These are phyloP conservation scores for Drosophila punjabiensis DNA, from an alignment of 1,140 invertebrate species.

Conservation along the genomic window DNA sequence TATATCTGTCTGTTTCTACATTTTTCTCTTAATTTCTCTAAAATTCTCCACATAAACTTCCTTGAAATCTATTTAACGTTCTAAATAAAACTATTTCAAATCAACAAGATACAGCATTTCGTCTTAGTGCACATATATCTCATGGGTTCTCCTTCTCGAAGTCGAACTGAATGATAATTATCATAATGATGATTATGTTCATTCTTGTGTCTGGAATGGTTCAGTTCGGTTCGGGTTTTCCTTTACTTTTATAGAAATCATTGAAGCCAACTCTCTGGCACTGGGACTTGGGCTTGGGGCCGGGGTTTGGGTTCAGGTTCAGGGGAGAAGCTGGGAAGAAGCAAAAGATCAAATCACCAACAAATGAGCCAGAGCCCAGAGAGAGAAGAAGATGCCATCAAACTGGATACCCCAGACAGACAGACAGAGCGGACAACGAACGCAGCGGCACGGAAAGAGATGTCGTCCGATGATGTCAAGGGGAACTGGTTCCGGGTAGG, in stretches of 20 bases:
- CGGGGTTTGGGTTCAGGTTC: constrained; percentile 4
- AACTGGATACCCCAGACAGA: constrained; percentile 27
- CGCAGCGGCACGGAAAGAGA: not conserved
- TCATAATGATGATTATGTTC: constrained; percentile 70
- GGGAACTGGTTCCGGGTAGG: constrained; percentile 9
- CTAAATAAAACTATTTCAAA: not conserved
- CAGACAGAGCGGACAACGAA: not conserved
- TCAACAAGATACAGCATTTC: not conserved
- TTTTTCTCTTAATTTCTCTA: not conserved
- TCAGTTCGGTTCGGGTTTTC: constrained; percentile 32
- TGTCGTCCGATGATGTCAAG: constrained; percentile 5
- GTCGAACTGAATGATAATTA: constrained; percentile 61
- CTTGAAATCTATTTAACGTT: not conserved
- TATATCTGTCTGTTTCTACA: not conserved
- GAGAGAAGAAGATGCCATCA: constrained; percentile 53
- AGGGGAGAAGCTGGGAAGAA: constrained; percentile 39
- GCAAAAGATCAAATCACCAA: constrained; percentile 78
- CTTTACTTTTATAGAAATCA: constrained; percentile 74
- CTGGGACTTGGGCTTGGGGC: not conserved
- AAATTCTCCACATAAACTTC: not conserved
- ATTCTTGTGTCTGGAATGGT: constrained; percentile 46
- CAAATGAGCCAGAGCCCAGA: constrained; percentile 68
- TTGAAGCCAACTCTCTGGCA: constrained; percentile 57
- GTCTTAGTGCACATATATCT: constrained; percentile 6
- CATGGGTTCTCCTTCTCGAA: constrained; percentile 22